Conservation (phyloP, 2,888 invertebrate genomes). For the Baccha elongata region DNA sequence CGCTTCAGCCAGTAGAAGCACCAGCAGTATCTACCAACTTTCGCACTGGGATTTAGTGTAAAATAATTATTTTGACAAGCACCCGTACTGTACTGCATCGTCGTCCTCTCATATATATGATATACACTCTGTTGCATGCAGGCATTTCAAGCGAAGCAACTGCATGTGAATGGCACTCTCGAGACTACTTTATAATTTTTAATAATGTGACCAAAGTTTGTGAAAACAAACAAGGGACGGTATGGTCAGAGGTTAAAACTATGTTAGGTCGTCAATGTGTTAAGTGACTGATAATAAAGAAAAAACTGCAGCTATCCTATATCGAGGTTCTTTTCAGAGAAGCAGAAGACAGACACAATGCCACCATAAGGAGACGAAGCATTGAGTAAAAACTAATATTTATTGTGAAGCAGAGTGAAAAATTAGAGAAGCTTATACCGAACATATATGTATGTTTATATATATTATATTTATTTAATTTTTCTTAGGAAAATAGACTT, state of each 20-base stretch:
- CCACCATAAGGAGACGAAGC: no score
- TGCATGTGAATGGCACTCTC: constrained; percentile 58
- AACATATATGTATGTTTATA: no score
- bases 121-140: constrained; percentile 56
- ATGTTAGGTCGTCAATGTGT: constrained; percentile 53
- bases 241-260: constrained; percentile 25
- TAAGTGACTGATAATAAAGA: constrained; percentile 35
- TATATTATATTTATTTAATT: no score
- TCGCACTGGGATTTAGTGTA: constrained; percentile 71
- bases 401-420: no score
- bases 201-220: constrained; percentile 53
- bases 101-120: constrained; percentile 9
- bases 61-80: constrained; percentile 73
- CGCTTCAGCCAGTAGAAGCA: constrained; percentile 50
- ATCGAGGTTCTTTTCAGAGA: background rate
- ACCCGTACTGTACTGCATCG: constrained; percentile 21
- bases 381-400: no score
- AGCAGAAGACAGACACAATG: background rate
- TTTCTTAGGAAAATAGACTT: no score
- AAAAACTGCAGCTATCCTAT: background rate
- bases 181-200: constrained; percentile 48
- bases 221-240: constrained; percentile 37
- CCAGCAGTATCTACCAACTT: constrained; percentile 55
- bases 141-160: constrained; percentile 17
- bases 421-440: no score